Conservation (phyloP, 1,140 invertebrate genomes). For the Listronotus oregonensis region DNA sequence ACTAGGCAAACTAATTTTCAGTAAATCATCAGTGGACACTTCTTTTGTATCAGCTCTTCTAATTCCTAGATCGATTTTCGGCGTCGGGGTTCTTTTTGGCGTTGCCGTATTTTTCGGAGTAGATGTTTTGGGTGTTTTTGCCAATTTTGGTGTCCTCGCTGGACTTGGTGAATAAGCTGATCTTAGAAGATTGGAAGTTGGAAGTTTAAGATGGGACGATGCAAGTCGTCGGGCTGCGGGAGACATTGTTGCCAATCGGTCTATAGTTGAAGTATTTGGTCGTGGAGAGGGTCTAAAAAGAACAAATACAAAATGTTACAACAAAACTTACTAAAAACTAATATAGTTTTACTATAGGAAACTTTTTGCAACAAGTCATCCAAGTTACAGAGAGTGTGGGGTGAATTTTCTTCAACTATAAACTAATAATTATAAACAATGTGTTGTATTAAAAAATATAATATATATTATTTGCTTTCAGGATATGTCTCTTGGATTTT, state of each 20-base stretch:
- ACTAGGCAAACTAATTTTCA: slow-evolving; percentile 72
- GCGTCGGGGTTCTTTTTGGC: slow-evolving; percentile 35
- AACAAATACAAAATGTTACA: too few relatives aligned
- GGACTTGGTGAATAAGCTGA: slow-evolving; percentile 56
- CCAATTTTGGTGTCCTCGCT: slow-evolving; percentile 51
- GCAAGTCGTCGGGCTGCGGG: slow-evolving; percentile 87
- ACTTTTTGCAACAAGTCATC: too few relatives aligned
- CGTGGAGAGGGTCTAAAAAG: slow-evolving; percentile 59
- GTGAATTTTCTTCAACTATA: too few relatives aligned
- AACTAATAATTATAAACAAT: too few relatives aligned
- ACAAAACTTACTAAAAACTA: too few relatives aligned
- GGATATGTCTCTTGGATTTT: too few relatives aligned
- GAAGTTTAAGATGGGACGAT: slow-evolving; percentile 62
- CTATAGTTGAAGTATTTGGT: slow-evolving; percentile 67
- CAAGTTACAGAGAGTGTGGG: too few relatives aligned
- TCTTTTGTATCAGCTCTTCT: slow-evolving; percentile 49
- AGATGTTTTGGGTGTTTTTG: slow-evolving; percentile 55
- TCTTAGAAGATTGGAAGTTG: slow-evolving; percentile 49
- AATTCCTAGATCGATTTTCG: slow-evolving; percentile 42
- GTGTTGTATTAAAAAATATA: too few relatives aligned
- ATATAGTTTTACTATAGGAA: too few relatives aligned
- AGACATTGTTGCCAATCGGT: slow-evolving; percentile 88
- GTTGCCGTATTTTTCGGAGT: slow-evolving; percentile 54
- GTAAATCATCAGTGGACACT: slow-evolving; percentile 75
- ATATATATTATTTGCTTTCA: too few relatives aligned